These are phyloP conservation scores for Tragelaphus buxtoni DNA, from an alignment of 2,113 vertebrate genomes.

Conservation along the genomic window DNA sequence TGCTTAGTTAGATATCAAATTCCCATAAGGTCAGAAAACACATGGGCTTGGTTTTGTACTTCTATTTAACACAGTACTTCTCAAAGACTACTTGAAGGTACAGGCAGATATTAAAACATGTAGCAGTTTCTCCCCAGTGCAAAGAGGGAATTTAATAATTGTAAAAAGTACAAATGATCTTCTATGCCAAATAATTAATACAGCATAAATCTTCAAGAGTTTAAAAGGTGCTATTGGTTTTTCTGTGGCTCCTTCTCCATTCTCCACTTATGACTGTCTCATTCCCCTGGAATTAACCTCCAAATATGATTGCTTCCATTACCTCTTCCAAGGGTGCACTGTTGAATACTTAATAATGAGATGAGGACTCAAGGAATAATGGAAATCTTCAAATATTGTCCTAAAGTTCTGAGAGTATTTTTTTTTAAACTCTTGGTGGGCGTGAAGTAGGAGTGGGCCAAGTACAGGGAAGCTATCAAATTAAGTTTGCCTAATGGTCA, in stretches of 20 bases:
- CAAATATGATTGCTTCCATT: background rate
- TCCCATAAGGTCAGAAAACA: conserved; percentile 63
- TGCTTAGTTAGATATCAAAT: conserved; percentile 66
- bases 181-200: background rate
- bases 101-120: conserved; percentile 41
- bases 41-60: conserved; percentile 48
- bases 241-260: background rate
- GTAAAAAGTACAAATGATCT: background rate
- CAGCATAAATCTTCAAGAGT: background rate
- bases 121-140: conserved; percentile 11
- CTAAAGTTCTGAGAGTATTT: background rate
- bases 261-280: background rate
- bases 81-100: conserved; percentile 34
- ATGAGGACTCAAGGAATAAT: background rate
- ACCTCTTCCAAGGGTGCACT: background rate
- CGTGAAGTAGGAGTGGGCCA: background rate
- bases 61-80: conserved; percentile 26
- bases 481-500: conserved; percentile 33
- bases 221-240: background rate
- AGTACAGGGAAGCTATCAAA: conserved; percentile 29
- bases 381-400: conserved; percentile 20
- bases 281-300: conserved; percentile 17
- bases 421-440: background rate
- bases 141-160: conserved; percentile 26
- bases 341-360: background rate